Evolutionary conservation across 53 echinoderm and acorn worm genomes (phyloP).

Genomic region (Echinarachnius parma): DNA sequence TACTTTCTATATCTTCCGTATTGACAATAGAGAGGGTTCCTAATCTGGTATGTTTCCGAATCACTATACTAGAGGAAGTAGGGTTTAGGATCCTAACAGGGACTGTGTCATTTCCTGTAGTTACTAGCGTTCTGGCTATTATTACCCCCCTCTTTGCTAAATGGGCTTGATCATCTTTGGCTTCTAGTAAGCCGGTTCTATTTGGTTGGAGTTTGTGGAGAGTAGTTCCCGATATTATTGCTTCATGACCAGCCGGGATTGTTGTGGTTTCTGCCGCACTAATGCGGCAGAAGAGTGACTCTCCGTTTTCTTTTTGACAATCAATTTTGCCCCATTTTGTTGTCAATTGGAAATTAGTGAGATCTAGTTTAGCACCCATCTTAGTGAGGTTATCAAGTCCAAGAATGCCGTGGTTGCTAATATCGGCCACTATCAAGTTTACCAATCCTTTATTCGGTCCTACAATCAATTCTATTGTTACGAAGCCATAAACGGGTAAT

Average conservation of each 20-base stretch:
- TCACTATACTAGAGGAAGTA: background rate
- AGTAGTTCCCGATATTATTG: background rate
- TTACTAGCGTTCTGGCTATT: background rate
- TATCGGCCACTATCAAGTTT: background rate
- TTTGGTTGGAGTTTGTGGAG: background rate
- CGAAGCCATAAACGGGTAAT: background rate
- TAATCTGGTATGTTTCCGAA: background rate
- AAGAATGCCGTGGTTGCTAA: background rate
- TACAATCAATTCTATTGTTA: background rate
- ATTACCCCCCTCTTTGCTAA: background rate
- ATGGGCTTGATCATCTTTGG: background rate
- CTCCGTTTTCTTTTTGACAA: background rate
- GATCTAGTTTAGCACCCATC: background rate
- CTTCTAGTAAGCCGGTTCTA: background rate
- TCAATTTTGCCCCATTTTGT: background rate
- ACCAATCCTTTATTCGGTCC: background rate
- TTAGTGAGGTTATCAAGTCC: background rate
- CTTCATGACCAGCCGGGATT: constrained; percentile 6
- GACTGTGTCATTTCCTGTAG: background rate
- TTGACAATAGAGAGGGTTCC: background rate
- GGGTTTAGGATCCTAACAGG: background rate
- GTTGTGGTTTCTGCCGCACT: background rate
- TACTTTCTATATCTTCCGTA: background rate
- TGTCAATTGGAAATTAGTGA: background rate
- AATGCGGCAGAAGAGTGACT: background rate